Percentiles rank a stretch among this genome's conserved stretches.
phyloP scores from a whole-genome alignment of 2,888 invertebrate species.

The Ichneumoninae sp. region DNA sequence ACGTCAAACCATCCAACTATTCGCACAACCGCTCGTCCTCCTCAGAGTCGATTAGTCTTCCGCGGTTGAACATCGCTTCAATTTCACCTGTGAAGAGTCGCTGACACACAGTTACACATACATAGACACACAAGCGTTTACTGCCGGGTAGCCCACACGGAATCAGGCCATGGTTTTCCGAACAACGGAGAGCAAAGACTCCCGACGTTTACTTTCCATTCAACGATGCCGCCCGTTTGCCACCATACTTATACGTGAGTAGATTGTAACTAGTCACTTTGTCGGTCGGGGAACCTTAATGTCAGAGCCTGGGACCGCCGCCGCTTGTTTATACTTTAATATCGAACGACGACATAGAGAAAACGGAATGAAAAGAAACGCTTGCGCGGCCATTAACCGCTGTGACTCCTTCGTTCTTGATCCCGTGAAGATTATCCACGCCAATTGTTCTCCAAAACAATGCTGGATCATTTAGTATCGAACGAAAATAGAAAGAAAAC shows the following conservation, averaged over 20 bases:
- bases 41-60: slow-evolving; percentile 5
- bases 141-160: slow-evolving; percentile 38
- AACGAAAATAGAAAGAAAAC: slow-evolving; percentile 5
- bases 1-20: slow-evolving; percentile 26
- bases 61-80: slow-evolving; percentile 15
- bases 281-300: slow-evolving; percentile 41
- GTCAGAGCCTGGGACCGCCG: background rate
- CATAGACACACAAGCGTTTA: slow-evolving; percentile 25
- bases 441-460: background rate
- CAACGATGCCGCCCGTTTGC: slow-evolving; percentile 60
- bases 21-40: background rate
- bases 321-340: slow-evolving; percentile 20
- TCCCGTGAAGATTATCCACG: background rate
- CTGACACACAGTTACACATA: slow-evolving; percentile 31
- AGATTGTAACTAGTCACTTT: slow-evolving; percentile 58
- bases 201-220: slow-evolving; percentile 74
- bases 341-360: slow-evolving; percentile 17
- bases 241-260: slow-evolving; percentile 59
- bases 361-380: background rate
- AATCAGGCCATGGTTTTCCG: slow-evolving; percentile 75
- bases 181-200: slow-evolving; percentile 40
- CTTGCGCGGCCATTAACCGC: slow-evolving; percentile 7
- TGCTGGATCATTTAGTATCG: background rate
- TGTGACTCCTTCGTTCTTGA: background rate
- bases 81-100: slow-evolving; percentile 21